Base-by-base conservation (phyloP, 2,113 vertebrate species). In the Anser brachyrhynchus region DNA sequence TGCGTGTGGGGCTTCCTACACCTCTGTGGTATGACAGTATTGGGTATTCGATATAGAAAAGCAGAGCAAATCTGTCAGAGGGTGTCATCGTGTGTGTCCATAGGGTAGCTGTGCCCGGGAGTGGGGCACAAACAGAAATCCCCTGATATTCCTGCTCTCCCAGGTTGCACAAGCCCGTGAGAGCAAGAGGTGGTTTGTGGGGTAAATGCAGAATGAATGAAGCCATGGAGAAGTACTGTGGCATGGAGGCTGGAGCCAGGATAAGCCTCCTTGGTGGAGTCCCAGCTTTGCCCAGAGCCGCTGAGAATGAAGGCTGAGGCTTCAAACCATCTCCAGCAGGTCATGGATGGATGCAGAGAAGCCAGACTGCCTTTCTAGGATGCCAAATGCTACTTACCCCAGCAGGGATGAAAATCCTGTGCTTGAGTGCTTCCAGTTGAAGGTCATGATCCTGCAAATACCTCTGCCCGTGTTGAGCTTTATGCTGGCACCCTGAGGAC, bases 51-150 rank as follows among this genome's bases (percentile, higher is more conserved):
- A 66, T 28, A 26, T 7, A 21, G 44, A 46, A 49, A 39, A 22
- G 35, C 28, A 67, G 65, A 79, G 17, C n/a, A 33, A 54, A 44
- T n/a, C 1, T 0, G 21, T 62, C 55, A 33, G 61, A 64, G 33
- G 18, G 6, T 19, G n/a, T 33, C 1, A 9, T 8, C 43, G 54
- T 18, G 52, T 0, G 0, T 58, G 22, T 9, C 15, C 3, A 2
- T 19, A 20, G 52, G 16, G 33, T 31, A n/a, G 28, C 15, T 29
- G 41, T 51, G 25, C 46, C 35, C 33, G 26, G 33, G 28, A 84
- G 43, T 46, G 13, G 9, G 39, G 11, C 14, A 19, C 10, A 23
- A 55, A 33, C 37, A 84, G 79, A 61, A 88, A 31, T 25, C 15
- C 23, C 51, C 25, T n/a, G 35, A 25, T 46, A 44, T 37, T 43